A percentile compares a stretch with the other conserved stretches of the same genome.
Evolutionary conservation across 2,797 vertebrate genomes (phyloP).

Genomic region (Serranus cabrilla): DNA sequence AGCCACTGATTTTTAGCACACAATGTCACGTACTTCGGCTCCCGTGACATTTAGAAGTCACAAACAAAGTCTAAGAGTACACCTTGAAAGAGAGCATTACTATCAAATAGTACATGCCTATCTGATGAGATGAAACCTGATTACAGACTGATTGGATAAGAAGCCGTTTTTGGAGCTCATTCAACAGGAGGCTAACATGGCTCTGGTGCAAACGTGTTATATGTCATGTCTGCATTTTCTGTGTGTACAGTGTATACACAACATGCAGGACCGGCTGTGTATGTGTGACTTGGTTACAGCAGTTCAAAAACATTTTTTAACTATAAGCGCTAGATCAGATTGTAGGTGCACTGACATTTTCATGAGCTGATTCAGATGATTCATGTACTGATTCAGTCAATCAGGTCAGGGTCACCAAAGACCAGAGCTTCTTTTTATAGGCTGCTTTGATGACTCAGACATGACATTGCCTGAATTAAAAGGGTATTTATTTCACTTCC

Average conservation of each 20-base stretch:
- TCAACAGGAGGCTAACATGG: conserved; percentile 2
- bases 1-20: conserved; percentile 72
- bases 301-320: conserved; percentile 8
- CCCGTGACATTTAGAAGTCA: conserved; percentile 60
- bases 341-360: conserved; percentile 26
- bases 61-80: conserved; percentile 41
- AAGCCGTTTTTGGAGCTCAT: neutral
- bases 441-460: neutral
- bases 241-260: conserved; percentile 5
- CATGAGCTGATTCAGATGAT: conserved; percentile 16
- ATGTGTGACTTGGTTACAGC: neutral
- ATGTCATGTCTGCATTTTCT: conserved; percentile 3
- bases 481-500: neutral
- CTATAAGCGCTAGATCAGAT: neutral
- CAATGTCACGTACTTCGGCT: conserved; percentile 55
- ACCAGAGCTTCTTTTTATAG: neutral
- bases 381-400: neutral
- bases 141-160: conserved; percentile 7
- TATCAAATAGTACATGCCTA: conserved; percentile 1
- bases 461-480: neutral
- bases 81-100: conserved; percentile 23
- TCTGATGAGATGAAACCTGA: conserved; percentile 18
- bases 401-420: neutral
- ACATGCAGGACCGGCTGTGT: neutral
- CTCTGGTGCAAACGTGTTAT: neutral